Evolutionary conservation across 1,140 invertebrate species (phyloP).

Genomic region (Callitettix versicolor): DNA sequence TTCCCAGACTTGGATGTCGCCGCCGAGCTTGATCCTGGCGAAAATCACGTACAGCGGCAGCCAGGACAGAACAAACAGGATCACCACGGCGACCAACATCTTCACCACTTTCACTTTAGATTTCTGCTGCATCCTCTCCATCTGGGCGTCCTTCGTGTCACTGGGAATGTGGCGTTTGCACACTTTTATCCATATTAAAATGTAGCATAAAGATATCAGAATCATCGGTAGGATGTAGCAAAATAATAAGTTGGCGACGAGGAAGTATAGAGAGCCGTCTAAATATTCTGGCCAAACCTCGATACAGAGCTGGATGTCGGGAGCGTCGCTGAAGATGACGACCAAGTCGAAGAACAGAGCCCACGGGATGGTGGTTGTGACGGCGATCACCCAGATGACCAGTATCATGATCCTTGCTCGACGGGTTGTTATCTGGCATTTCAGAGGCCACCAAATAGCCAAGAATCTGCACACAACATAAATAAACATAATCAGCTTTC

Average conservation of each 20-base stretch:
- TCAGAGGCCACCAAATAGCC: conserved; percentile 89
- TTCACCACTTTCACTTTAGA: conserved; percentile 91
- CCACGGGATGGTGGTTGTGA: conserved; percentile 79
- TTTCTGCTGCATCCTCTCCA: conserved; percentile 83
- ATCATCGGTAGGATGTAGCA: conserved; percentile 90
- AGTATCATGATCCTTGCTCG: conserved; percentile 75
- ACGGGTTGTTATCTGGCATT: conserved; percentile 79
- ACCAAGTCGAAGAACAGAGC: conserved; percentile 77
- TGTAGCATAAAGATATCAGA: conserved; percentile 84
- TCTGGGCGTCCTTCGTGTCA: conserved; percentile 81
- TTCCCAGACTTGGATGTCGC: conserved; percentile 55
- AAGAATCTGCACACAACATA: conserved; percentile 65
- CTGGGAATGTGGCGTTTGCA: conserved; percentile 78
- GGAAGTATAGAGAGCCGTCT: conserved; percentile 73
- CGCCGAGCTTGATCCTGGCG: conserved; percentile 71
- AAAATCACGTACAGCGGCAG: conserved; percentile 87
- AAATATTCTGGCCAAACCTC: conserved; percentile 72
- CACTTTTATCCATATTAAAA: conserved; percentile 86
- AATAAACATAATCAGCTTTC: not conserved
- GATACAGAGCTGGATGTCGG: conserved; percentile 38
- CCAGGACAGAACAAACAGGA: conserved; percentile 91
- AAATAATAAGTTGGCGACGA: conserved; percentile 77
- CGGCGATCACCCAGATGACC: conserved; percentile 82
- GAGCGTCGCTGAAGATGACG: conserved; percentile 57
- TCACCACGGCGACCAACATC: conserved; percentile 91